phyloP scores from a whole-genome alignment of 30 jellyfish, hydroid and myxozoan species.

The Aurelia sp. region DNA sequence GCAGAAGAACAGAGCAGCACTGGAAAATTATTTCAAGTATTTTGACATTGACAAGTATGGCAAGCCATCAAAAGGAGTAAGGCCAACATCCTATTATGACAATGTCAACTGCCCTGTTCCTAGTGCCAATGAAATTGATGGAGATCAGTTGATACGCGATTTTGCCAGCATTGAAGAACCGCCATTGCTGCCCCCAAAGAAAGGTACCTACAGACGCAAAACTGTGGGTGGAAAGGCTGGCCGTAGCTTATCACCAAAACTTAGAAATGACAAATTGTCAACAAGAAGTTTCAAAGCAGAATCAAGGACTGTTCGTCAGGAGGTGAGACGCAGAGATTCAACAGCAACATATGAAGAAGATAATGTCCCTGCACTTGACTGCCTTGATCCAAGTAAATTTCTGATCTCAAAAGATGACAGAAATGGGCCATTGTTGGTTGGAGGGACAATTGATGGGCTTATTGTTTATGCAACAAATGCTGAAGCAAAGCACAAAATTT shows the following conservation, averaged over 20 bases:
- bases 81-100: slow-evolving; percentile 96
- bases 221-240: slow-evolving; percentile 9
- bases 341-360: slow-evolving; percentile 91
- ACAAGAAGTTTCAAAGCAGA: slow-evolving; percentile 54
- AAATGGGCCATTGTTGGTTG: slow-evolving; percentile 89
- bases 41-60: slow-evolving; percentile 86
- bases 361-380: slow-evolving; percentile 93
- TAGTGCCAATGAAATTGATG: slow-evolving; percentile 86
- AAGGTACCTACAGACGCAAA: slow-evolving; percentile 65
- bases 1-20: slow-evolving; percentile 63
- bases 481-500: slow-evolving; percentile 56
- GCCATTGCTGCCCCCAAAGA: slow-evolving; percentile 96
- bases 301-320: slow-evolving; percentile 66
- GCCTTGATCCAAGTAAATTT: slow-evolving; percentile 82
- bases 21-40: slow-evolving; percentile 73
- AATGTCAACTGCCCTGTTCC: slow-evolving; percentile 93
- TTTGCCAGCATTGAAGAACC: slow-evolving; percentile 63
- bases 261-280: slow-evolving; percentile 52
- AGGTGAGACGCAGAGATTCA: slow-evolving; percentile 76
- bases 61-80: slow-evolving; percentile 72
- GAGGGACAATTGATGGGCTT: slow-evolving; percentile 95
- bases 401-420: slow-evolving; percentile 88
- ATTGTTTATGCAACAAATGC: slow-evolving; percentile 88
- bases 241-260: slow-evolving; percentile 46
- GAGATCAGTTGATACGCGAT: slow-evolving; percentile 67